These are phyloP conservation scores for Ceratina japonica DNA, from an alignment of 1,140 invertebrate species.

Conservation along the genomic window DNA sequence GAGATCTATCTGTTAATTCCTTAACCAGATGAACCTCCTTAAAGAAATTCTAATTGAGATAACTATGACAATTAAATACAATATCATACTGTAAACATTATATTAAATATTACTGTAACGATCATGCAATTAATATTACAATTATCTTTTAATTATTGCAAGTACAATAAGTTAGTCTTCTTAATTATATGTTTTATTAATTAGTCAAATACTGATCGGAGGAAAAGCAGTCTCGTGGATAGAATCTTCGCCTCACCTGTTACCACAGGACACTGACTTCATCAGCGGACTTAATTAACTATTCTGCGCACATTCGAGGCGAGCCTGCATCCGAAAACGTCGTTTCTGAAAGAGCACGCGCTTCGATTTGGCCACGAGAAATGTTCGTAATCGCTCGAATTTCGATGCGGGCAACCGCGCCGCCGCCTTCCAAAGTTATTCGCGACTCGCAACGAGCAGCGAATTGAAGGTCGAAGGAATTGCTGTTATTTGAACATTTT, in stretches of 20 bases:
- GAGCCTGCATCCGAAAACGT: slow-evolving; percentile 34
- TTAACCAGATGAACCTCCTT: no score
- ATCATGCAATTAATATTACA: no score
- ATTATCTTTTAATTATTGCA: no score
- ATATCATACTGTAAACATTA: no score
- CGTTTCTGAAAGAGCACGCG: background rate
- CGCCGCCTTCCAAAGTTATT: slow-evolving; percentile 54
- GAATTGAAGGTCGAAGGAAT: background rate
- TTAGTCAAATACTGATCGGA: no score
- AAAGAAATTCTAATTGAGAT: no score
- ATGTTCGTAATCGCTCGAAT: slow-evolving; percentile 70
- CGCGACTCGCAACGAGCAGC: slow-evolving; percentile 62
- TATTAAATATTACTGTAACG: no score
- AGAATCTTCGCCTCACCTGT: slow-evolving; percentile 45
- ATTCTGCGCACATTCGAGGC: slow-evolving; percentile 36
- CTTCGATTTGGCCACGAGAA: slow-evolving; percentile 16
- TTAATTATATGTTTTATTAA: no score
- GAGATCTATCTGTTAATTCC: no score
- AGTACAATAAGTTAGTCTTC: slow-evolving; percentile 12
- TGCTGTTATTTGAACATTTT: no score
- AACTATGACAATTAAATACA: no score
- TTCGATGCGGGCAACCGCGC: slow-evolving; percentile 60
- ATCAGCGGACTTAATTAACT: slow-evolving; percentile 28
- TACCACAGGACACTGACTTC: slow-evolving; percentile 32
- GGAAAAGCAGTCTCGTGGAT: no score